phyloP scores from a whole-genome alignment of 1,140 invertebrate species.

The Dendrolimus punctatus region DNA sequence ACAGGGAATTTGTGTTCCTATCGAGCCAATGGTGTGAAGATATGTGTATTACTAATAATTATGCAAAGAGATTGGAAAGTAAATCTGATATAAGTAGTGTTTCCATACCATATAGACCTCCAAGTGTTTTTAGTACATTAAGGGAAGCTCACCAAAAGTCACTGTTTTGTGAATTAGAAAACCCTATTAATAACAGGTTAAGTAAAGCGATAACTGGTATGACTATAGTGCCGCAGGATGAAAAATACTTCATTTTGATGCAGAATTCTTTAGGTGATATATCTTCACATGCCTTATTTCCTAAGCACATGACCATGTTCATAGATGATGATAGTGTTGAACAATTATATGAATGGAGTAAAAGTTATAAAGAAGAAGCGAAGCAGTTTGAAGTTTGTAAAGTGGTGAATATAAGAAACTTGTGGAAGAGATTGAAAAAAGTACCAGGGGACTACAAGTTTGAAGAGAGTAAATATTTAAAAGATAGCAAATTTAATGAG shows the following conservation, averaged over 20 bases:
- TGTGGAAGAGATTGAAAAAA: constrained; percentile 40
- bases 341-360: constrained; percentile 41
- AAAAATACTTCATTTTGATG: constrained; percentile 42
- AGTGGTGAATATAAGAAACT: constrained; percentile 29
- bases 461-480: constrained; percentile 11
- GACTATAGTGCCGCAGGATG: constrained; percentile 28
- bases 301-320: constrained; percentile 37
- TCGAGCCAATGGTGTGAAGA: constrained; percentile 60
- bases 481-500: constrained; percentile 28
- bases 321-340: constrained; percentile 38
- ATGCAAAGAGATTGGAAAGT: constrained; percentile 24
- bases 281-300: constrained; percentile 42
- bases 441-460: constrained; percentile 32
- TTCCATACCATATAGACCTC: constrained; percentile 45
- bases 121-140: constrained; percentile 36
- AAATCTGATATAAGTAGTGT: constrained; percentile 25
- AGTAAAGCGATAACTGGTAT: constrained; percentile 33
- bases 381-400: constrained; percentile 38
- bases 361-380: constrained; percentile 21
- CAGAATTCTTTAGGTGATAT: constrained; percentile 56
- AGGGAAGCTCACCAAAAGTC: constrained; percentile 33
- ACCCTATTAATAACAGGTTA: constrained; percentile 38
- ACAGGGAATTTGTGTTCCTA: constrained; percentile 44
- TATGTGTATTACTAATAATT: constrained; percentile 46
- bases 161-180: constrained; percentile 40